Evolutionary conservation across 2,113 vertebrate genomes (phyloP).

Genomic region (Nerophis ophidion): DNA sequence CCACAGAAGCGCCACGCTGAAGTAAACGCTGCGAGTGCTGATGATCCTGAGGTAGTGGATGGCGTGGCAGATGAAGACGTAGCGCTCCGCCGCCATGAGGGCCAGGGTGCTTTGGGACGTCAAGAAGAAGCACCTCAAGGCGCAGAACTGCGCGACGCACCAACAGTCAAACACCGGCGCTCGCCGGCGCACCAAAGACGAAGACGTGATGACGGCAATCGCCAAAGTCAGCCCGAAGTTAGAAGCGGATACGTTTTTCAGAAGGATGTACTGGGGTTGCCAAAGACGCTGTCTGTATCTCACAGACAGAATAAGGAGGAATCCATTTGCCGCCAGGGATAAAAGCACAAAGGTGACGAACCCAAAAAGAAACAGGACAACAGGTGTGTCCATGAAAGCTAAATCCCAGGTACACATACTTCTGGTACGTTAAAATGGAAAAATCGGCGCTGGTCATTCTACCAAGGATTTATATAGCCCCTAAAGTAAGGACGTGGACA

Average conservation of each 20-base stretch:
- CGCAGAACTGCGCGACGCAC: not conserved
- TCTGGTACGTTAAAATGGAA: too few species aligned
- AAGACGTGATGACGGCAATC: not conserved
- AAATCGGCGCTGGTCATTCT: too few species aligned
- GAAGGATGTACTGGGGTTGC: slow-evolving; percentile 1
- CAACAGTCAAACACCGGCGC: not conserved
- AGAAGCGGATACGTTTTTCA: not conserved
- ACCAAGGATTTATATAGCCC: too few species aligned
- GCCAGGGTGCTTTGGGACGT: not conserved
- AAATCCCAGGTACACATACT: too few species aligned
- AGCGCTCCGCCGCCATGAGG: not conserved
- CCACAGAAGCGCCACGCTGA: slow-evolving; percentile 1
- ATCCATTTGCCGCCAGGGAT: too few species aligned
- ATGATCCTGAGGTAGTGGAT: slow-evolving; percentile 3
- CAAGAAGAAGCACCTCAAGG: not conserved
- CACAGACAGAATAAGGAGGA: too few species aligned
- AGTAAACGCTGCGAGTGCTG: not conserved
- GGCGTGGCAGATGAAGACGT: slow-evolving; percentile 5
- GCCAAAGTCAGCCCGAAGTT: not conserved
- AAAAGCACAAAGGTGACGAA: too few species aligned
- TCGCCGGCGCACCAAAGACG: not conserved
- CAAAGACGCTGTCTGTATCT: not conserved
- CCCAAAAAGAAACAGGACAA: too few species aligned
- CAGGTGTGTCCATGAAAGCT: too few species aligned
- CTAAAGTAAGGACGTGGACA: too few species aligned